phyloP scores from a whole-genome alignment of 2,888 invertebrate species.

The Ypsolopha scabrella region DNA sequence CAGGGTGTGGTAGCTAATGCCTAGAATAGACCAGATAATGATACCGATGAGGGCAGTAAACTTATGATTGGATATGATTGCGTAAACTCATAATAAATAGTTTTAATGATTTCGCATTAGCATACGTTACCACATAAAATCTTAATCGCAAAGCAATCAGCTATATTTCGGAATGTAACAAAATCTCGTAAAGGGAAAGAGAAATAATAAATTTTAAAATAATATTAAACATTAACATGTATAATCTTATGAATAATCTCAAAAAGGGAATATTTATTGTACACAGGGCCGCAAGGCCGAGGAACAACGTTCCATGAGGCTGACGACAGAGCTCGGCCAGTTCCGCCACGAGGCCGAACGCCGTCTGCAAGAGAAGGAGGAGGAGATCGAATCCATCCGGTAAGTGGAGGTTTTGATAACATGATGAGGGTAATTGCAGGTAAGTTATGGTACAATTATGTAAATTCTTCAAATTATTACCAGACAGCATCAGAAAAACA shows the following conservation, averaged over 20 bases:
- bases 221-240: not conserved
- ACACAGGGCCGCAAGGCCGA: slow-evolving; percentile 93
- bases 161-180: not conserved
- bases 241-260: not conserved
- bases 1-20: slow-evolving; percentile 5
- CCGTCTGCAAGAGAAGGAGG: slow-evolving; percentile 97
- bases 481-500: too few relatives aligned
- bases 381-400: slow-evolving; percentile 98
- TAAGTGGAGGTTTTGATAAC: slow-evolving; percentile 57
- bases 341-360: slow-evolving; percentile 98
- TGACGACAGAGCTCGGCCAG: slow-evolving; percentile 92
- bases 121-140: too few relatives aligned
- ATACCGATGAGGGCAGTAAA: slow-evolving; percentile 7
- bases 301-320: slow-evolving; percentile 94
- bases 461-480: too few relatives aligned
- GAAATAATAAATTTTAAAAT: not conserved
- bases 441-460: too few relatives aligned
- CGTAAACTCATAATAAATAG: too few relatives aligned
- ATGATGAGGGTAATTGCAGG: too few relatives aligned
- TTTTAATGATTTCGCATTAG: not conserved
- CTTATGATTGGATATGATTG: slow-evolving; percentile 1
- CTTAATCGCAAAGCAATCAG: too few relatives aligned
- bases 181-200: not conserved
- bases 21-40: slow-evolving; percentile 4
- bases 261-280: too few relatives aligned